phyloP scores from a whole-genome alignment of 1,140 invertebrate genomes.

The Neotoxoptera formosana region DNA sequence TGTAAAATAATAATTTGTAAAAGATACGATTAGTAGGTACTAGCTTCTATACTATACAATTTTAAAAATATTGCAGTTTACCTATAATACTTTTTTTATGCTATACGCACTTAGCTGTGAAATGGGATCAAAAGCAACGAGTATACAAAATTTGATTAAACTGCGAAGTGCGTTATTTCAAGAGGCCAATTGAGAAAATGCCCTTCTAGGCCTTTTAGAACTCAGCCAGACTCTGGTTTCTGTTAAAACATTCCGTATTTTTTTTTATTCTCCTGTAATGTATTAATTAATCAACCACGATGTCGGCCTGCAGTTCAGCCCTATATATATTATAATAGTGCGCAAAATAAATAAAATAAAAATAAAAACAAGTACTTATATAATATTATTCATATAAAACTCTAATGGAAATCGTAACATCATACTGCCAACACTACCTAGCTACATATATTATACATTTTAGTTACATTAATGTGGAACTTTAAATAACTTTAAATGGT shows the following conservation, averaged over 20 bases:
- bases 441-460: not conserved
- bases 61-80: not conserved
- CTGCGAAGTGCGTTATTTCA: not conserved
- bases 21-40: not conserved
- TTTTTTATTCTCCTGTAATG: not conserved
- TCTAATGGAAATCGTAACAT: not conserved
- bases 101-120: not conserved
- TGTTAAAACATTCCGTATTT: not conserved
- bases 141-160: not conserved
- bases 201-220: not conserved
- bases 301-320: not conserved
- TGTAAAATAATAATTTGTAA: not conserved
- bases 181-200: not conserved
- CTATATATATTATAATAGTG: not conserved
- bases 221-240: not conserved
- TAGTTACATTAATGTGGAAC: not conserved
- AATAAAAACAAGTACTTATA: not conserved
- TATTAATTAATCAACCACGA: not conserved
- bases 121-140: not conserved
- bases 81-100: not conserved
- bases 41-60: not conserved
- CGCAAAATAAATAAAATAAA: not conserved
- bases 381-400: not conserved
- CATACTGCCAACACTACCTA: not conserved
- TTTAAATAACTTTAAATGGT: not conserved